Percentiles rank a stretch among this genome's conserved stretches.
phyloP scores from a whole-genome alignment of 1,140 invertebrate species.

The Heliconius himera region DNA sequence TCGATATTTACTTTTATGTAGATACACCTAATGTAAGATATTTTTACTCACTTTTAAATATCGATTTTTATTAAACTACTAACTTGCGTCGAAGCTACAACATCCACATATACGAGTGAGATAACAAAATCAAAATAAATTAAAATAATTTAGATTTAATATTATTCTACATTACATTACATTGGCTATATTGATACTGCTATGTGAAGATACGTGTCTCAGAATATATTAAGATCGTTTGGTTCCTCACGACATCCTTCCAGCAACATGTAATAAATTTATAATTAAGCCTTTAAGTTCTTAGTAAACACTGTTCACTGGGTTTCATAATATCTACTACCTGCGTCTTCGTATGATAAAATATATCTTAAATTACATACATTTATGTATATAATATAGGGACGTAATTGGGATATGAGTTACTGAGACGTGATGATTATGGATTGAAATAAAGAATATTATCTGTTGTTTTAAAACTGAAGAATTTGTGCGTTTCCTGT shows the following conservation, averaged over 20 bases:
- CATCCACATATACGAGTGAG: neutral
- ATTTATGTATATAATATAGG: neutral
- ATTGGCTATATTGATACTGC: slow-evolving; percentile 7
- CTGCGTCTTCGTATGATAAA: neutral
- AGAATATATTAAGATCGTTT: slow-evolving; percentile 13
- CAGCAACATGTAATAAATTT: slow-evolving; percentile 12
- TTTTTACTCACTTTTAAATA: no score
- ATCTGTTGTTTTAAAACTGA: no score
- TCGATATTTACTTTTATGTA: no score
- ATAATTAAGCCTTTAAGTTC: slow-evolving; percentile 14
- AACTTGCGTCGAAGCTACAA: neutral
- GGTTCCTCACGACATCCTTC: slow-evolving; percentile 6
- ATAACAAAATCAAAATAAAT: neutral
- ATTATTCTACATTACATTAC: neutral
- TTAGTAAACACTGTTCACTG: slow-evolving; percentile 11
- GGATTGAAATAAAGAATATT: no score
- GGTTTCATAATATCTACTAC: slow-evolving; percentile 4
- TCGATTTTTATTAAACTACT: neutral
- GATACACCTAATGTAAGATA: no score
- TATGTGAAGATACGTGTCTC: slow-evolving; percentile 5
- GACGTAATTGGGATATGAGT: no score
- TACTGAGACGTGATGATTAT: no score
- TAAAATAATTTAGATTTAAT: neutral
- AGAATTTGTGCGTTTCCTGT: no score
- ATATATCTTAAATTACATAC: neutral